phyloP scores from a whole-genome alignment of 2,888 invertebrate genomes.

The Podabrus alpinus region DNA sequence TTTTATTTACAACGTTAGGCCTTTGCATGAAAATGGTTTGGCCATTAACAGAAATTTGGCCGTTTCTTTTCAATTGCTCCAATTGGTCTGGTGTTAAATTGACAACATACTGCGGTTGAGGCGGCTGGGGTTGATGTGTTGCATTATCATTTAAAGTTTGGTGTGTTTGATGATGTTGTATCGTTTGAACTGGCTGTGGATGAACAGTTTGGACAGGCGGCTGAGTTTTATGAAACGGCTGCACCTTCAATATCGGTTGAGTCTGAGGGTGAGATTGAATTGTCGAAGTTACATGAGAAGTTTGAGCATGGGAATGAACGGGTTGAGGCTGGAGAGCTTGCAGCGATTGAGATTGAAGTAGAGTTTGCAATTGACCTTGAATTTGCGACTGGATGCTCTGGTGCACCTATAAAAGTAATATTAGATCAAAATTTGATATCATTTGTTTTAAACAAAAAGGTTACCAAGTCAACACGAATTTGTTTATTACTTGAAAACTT shows the following conservation, averaged over 20 bases:
- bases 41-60: slow-evolving; percentile 55
- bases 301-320: slow-evolving; percentile 48
- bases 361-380: slow-evolving; percentile 32
- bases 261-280: slow-evolving; percentile 37
- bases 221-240: slow-evolving; percentile 52
- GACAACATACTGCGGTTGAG: slow-evolving; percentile 54
- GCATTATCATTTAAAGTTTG: slow-evolving; percentile 32
- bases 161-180: slow-evolving; percentile 36
- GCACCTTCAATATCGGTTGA: slow-evolving; percentile 41
- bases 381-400: slow-evolving; percentile 34
- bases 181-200: slow-evolving; percentile 47
- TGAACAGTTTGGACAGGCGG: slow-evolving; percentile 54
- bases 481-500: neutral
- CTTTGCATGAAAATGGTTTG: slow-evolving; percentile 56
- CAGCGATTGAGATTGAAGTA: slow-evolving; percentile 29
- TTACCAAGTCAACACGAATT: neutral
- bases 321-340: slow-evolving; percentile 24
- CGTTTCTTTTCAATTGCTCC: slow-evolving; percentile 54
- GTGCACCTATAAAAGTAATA: slow-evolving; percentile 20
- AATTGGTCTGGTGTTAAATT: slow-evolving; percentile 55
- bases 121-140: slow-evolving; percentile 35
- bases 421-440: neutral
- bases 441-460: neutral
- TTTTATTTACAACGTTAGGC: slow-evolving; percentile 37
- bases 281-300: slow-evolving; percentile 20